Evolutionary conservation across 1,140 invertebrate species (phyloP).

Genomic region (Notospermus geniculatus): DNA sequence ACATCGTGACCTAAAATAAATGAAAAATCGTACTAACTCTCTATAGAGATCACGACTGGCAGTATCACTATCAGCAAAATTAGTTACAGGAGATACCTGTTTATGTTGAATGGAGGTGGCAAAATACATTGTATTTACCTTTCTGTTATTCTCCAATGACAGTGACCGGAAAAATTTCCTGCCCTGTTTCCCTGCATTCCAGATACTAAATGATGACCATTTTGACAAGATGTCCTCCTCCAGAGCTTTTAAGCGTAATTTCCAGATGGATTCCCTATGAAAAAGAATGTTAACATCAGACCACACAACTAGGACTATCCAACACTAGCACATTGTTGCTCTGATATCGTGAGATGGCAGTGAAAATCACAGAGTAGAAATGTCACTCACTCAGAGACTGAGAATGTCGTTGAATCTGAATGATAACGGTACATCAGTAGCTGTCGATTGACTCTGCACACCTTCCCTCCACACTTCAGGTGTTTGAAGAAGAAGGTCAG

Average conservation of each 20-base stretch:
- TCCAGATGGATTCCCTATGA: constrained; percentile 68
- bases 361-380: too few relatives aligned
- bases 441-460: constrained; percentile 63
- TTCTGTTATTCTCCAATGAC: constrained; percentile 57
- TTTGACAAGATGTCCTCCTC: constrained; percentile 60
- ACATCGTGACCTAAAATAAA: constrained; percentile 50
- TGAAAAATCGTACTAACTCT: too few relatives aligned
- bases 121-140: constrained; percentile 58
- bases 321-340: too few relatives aligned
- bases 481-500: constrained; percentile 76
- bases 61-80: too few relatives aligned
- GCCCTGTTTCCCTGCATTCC: constrained; percentile 80
- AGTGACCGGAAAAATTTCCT: constrained; percentile 67
- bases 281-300: constrained; percentile 21
- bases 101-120: too few relatives aligned
- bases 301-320: too few relatives aligned
- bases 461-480: constrained; percentile 58
- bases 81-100: too few relatives aligned
- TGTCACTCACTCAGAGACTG: constrained; percentile 63
- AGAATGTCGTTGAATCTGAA: constrained; percentile 66
- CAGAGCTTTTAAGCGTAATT: constrained; percentile 64
- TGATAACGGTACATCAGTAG: constrained; percentile 73
- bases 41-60: too few relatives aligned
- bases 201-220: constrained; percentile 70
- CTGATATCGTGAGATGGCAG: too few relatives aligned